Evolutionary conservation across 2,888 invertebrate genomes (phyloP), one percentile per base, ranked within the genome.

Genomic region (Eristalinus sepulchralis): DNA sequence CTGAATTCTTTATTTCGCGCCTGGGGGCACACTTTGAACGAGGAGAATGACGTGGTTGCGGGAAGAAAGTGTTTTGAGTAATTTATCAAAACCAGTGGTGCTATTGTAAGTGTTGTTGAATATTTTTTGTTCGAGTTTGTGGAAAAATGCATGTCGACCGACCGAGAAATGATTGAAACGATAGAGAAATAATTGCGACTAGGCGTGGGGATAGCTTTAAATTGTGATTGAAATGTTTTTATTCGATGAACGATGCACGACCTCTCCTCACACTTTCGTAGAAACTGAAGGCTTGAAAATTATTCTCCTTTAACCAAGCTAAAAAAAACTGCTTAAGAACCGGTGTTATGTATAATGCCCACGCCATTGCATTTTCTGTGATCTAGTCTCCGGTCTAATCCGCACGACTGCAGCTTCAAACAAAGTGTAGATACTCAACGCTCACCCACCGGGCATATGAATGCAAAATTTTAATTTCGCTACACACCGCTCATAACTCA

Each of bases 1-100:
- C 62, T 75, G 71, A 84, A 84, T 81, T 75, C 59, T 75, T 79
- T 27, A 27, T 27, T 83, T 75, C 67, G 75, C 83, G 75, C 80
- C 70, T 27, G 33, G 66, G 64, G 79, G 70, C 68, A 83, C 66
- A 83, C 79, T 83, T 79, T 57, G 57, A 57, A n/a, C 1, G 24
- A 13, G 11, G 11, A 22, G 47, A 83, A 73, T 62, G 27, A 64
- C 20, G 39, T 64, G 53, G 62, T 34, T 77, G 55, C 6, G 27
- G 31, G 34, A 79, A 47, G 64, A 84, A 84, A 80, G 75, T 80
- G 80, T 84, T 75, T 66, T 57, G 55, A 84, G 75, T 39, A 70
- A 84, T 84, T 84, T 80, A 75, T 80, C 75, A 75, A 70, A 75
- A 80, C 64, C 60, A 73, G 33, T 11, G 34, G 59, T 57, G n/a